phyloP scores from a whole-genome alignment of 2,113 vertebrate species.

The Capra hircus region DNA sequence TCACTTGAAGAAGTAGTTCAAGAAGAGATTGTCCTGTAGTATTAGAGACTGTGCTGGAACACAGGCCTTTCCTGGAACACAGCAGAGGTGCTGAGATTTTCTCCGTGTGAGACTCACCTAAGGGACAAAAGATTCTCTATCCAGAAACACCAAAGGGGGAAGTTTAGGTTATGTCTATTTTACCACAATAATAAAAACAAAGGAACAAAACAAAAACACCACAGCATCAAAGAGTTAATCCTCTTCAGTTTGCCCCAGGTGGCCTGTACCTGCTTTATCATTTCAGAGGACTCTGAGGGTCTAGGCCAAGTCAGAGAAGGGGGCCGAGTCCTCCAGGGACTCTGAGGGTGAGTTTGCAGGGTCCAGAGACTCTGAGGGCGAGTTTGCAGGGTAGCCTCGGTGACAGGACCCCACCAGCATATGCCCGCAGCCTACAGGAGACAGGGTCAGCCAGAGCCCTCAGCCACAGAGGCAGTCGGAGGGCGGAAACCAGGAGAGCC shows the following conservation, averaged over 20 bases:
- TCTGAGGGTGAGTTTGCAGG: no score
- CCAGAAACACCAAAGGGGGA: neutral
- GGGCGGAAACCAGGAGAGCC: neutral
- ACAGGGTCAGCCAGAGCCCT: neutral
- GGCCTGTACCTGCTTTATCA: neutral
- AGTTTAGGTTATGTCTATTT: neutral
- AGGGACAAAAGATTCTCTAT: neutral
- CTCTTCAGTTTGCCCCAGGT: neutral
- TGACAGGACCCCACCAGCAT: neutral
- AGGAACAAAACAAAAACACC: neutral
- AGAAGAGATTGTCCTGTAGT: neutral
- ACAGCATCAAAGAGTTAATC: neutral
- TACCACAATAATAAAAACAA: neutral
- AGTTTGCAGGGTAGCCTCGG: neutral
- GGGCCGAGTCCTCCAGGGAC: no score
- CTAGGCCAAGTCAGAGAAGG: neutral
- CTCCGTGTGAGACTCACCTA: neutral
- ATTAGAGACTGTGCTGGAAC: neutral
- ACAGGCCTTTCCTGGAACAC: neutral
- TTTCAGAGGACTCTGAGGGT: no score
- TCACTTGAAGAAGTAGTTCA: neutral
- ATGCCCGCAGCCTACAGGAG: neutral
- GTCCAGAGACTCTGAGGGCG: no score
- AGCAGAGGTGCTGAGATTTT: neutral
- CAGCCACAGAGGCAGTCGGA: accelerated